Conservation (phyloP, 2,113 vertebrate genomes). For the Electrona antarctica region DNA sequence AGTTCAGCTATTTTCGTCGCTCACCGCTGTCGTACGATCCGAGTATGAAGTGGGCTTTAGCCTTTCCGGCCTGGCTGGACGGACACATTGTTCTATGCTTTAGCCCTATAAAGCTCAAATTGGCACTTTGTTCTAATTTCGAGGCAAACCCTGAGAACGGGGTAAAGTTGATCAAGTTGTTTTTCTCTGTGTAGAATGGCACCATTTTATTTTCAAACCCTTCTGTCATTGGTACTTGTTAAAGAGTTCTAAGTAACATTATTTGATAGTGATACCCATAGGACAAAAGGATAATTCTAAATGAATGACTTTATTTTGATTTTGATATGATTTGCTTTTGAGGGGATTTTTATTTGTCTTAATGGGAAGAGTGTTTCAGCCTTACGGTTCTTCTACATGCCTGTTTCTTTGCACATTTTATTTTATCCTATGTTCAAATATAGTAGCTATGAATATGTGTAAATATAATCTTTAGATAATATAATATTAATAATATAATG, state of each 20-base stretch:
- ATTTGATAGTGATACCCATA: constrained; percentile 3
- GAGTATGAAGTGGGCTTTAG: background rate
- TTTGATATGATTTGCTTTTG: constrained; percentile 13
- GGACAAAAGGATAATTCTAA: background rate
- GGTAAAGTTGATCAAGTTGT: background rate
- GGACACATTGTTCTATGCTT: constrained; percentile 26
- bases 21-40: no score
- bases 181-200: constrained; percentile 11
- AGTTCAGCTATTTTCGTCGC: no score
- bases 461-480: constrained; percentile 11
- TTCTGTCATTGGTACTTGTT: constrained; percentile 14
- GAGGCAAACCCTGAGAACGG: constrained; percentile 16
- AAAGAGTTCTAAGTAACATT: constrained; percentile 2
- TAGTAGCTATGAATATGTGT: constrained; percentile 6
- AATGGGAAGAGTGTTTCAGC: constrained; percentile 21
- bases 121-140: constrained; percentile 32
- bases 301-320: constrained; percentile 20
- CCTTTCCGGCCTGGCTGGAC: constrained; percentile 10
- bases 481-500: background rate
- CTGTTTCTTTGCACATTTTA: constrained; percentile 6
- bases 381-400: constrained; percentile 26
- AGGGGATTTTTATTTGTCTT: constrained; percentile 2
- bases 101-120: constrained; percentile 23
- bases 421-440: constrained; percentile 18
- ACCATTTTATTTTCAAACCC: constrained; percentile 3